Evolutionary conservation across 2,888 invertebrate genomes (phyloP), one percentile per base, ranked within the genome.

Genomic region (Alcis repandata): DNA sequence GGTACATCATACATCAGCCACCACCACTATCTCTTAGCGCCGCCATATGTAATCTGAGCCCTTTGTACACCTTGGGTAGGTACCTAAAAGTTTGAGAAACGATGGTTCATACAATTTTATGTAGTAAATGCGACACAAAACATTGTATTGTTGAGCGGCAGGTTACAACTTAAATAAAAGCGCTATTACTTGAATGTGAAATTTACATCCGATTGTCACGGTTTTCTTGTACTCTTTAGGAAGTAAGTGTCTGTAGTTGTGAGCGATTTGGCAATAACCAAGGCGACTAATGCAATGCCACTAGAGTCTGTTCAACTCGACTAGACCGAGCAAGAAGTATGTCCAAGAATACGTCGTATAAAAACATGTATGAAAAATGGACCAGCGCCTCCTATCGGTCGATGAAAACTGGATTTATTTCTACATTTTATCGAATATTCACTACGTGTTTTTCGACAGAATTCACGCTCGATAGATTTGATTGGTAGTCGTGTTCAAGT

Each of bases 181-280:
- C 48, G 27, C 22, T 32, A 13, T 33, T 32, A 49, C 32, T 15
- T 33, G 9, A 32, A 49, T 32, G 10, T 10, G 1, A 32, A 17
- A 17, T 49, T 32, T 15, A 48, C 32, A 32, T 15, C 15, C 15
- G 3, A 48, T 32, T 10, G 6, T 9, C 32, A 20, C 3, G 15
- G 10, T 32, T 49, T 0, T 49, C n/a, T 27, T 46, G 48, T 49
- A 33, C 1, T 48, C 17, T 43, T 6, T 46, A 27, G 46, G 13
- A 22, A 22, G n/a, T 45, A 45, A 22, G 45, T 13, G 22, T 7
- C n/a, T 36, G 20, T 36, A 36, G 36, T 51, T 51, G 51, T 36
- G 51, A 36, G n/a, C 36, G 51, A 48, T 36, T 51, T 51, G 51
- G 51, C 51, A 36, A 51, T 51, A 51, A 49, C 32, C 48, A 32